Base-by-base conservation (phyloP, 1,140 invertebrate species). In the Meloidogyne chitwoodi region DNA sequence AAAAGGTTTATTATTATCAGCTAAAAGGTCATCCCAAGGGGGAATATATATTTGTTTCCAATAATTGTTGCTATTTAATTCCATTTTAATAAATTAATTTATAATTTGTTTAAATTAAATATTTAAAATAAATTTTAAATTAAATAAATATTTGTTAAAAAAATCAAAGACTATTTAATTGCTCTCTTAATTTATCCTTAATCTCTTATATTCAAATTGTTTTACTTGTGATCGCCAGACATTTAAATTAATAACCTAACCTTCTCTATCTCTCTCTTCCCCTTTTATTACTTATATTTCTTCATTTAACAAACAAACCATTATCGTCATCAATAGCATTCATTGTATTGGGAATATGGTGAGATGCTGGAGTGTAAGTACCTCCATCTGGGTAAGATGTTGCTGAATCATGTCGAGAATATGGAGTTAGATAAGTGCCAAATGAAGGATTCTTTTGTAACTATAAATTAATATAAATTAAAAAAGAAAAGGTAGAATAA, bases 381-480 rank as follows among this genome's bases (percentile, higher is more conserved):
- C 38, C 29, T 4, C 65, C 38, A 31, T 41, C 71, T 29, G 41
- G 44, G 22, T 41, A 63, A 27, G 71, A 73, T 14, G 64, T 73
- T 64, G 64, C 16, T 22, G 71, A 73, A 56, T 73, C 71, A 64
- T 56, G 38, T 19, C 71, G 71, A 10, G 71, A 73, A 73, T 73
- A 73, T 4, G 71, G 71, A 12, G 71, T 63, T 64, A 73, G 14
- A 34, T 56, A 73, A 61, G 56, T 31, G 56, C 56, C 56, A 29
- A 73, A 26, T n/a, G 71, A 73, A 14, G 41, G 22, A 12, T 48
- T 61, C 2, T 73, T 24, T 27, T 73, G 22, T 31, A 73, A 48
- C 71, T 73, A n/a, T n/a, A n/a, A n/a, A n/a, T n/a, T n/a, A n/a
- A n/a, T n/a, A n/a, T n/a, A n/a, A n/a, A n/a, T n/a, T n/a, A n/a